Base-by-base conservation (phyloP, 2,797 vertebrate species). In the Saxicola maurus region DNA sequence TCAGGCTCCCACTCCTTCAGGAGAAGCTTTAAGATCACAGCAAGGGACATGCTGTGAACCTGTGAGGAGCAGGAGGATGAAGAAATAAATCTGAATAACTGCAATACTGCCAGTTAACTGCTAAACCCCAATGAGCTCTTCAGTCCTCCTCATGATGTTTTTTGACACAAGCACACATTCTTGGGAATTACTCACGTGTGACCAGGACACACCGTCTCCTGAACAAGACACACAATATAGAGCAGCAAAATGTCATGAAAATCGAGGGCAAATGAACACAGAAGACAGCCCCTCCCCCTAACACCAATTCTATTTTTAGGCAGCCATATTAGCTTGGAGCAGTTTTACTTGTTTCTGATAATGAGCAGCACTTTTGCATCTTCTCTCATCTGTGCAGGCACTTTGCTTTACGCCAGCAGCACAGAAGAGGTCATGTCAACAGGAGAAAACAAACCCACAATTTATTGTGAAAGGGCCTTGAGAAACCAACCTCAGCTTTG, bases 261-360 rank as follows among this genome's bases (percentile, higher is more conserved):
- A 95, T 78, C 82, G 92, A 95, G 92, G 94, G 92, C 94, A 94
- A 94, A 86, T 0, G 73, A 87, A n/a, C 43, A 81, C 13, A 81
- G 85, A 91, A 92, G 87, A 87, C 82, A 56, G 59, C 64, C 74
- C 82, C 71, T 91, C 94, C 89, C 66, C 71, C 65, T 55, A 71
- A 71, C 72, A 71, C 74, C 66, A 69, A 77, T 79, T 83, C 92
- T 94, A 95, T 89, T 91, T 94, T 93, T 93, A 93, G 91, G 87
- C 66, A 86, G 80, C 60, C 72, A 87, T 49, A 93, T 93, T 89
- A 93, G 94, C 94, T 94, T 27, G 52, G 82, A 93, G 91, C 94
- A 82, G 89, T 93, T 95, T 91, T 73, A 88, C 81, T 93, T 2
- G 0, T 61, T 86, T 86, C 89, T 90, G 77, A 69, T 92, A 94